Conservation (phyloP, 2,888 invertebrate genomes). For the Mactromeris polynyma region DNA sequence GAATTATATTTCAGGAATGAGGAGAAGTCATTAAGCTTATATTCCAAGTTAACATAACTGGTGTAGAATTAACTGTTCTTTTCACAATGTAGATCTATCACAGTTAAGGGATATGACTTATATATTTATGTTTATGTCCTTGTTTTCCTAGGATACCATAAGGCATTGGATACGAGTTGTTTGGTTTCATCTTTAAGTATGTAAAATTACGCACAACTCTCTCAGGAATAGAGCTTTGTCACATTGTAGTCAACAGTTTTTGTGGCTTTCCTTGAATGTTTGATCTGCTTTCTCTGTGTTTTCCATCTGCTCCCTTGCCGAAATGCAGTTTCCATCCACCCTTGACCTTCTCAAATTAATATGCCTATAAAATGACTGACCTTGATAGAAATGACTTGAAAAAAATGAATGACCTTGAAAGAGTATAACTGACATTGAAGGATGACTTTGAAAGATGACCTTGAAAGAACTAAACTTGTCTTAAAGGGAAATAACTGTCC, state of each 20-base stretch:
- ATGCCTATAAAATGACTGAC: too few species aligned
- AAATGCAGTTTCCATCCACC: too few species aligned
- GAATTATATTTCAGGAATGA: background rate
- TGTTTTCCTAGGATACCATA: slow-evolving; percentile 43
- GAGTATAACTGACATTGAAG: too few species aligned
- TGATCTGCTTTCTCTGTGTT: background rate
- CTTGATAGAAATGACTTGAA: too few species aligned
- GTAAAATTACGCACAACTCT: slow-evolving; percentile 19
- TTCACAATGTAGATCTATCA: background rate
- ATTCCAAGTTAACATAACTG: background rate
- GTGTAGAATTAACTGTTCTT: background rate
- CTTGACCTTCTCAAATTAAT: too few species aligned
- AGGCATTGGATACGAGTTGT: slow-evolving; percentile 31
- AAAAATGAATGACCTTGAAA: too few species aligned
- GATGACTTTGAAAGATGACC: too few species aligned
- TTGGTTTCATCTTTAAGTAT: slow-evolving; percentile 57
- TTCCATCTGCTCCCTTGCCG: too few species aligned
- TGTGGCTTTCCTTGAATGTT: background rate
- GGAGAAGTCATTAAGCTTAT: background rate
- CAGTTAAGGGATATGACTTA: background rate
- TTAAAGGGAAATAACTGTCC: too few species aligned
- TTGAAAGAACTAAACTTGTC: too few species aligned
- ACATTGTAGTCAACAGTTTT: background rate
- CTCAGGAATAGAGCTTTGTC: slow-evolving; percentile 17
- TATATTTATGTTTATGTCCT: background rate